Evolutionary conservation across 2,113 vertebrate species (phyloP), one percentile per base, ranked within the genome.

Genomic region (Nesospiza acunhae): DNA sequence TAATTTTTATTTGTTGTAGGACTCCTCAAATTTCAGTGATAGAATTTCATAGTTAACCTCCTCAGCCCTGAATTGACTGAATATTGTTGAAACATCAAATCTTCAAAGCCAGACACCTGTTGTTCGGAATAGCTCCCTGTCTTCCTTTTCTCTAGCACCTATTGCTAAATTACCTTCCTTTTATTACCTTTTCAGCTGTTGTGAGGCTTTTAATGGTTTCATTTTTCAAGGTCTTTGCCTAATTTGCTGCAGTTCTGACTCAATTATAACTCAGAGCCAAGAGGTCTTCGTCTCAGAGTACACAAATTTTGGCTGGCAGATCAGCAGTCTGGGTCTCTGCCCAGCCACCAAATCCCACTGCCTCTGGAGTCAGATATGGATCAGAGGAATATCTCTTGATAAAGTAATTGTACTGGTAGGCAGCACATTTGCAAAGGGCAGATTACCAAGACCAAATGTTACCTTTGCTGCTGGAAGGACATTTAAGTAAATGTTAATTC

Each of bases 181-280:
- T 95, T 82, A 85, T 85, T 91, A 68, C 26, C 41, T 87, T 95
- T 95, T 93, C 84, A 90, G 70, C 66, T 85, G 74, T 90, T 90
- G 58, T 85, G 87, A 35, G 47, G 16, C 37, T 89, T 94, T 82
- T 91, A 91, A 87, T 59, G 41, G 74, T 66, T 93, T 90, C 87
- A 79, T 91, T 95, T 85, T 93, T 95, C 81, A 85, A 93, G 50
- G 49, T 87, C 87, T 89, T 89, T 93, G 67, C 78, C 85, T 97
- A 85, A 85, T 94, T 93, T 92, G 72, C 78, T 85, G 82, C 70
- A 80, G 55, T 87, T 87, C 81, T 94, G 90, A 44, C 66, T 86
- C 63, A 78, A 21, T 95, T 85, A 72, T 68, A n/a, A 56, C 62
- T 70, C 28, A 52, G 50, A 84, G 55, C 26, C 24, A 68, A 79